Evolutionary conservation across 2,113 vertebrate species (phyloP).

Genomic region (Hippoglossus stenolepis): DNA sequence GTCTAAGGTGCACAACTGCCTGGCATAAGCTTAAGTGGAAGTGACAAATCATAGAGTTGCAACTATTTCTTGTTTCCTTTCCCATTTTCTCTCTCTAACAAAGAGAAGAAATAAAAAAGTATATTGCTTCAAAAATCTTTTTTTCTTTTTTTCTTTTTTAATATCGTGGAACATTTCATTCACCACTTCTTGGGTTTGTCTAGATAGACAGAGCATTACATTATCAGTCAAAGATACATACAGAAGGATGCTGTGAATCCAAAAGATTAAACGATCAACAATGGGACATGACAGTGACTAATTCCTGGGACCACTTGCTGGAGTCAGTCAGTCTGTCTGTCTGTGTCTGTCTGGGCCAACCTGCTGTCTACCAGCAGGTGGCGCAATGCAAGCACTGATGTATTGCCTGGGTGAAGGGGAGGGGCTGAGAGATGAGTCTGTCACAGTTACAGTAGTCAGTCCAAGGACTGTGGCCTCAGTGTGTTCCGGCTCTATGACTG

Average conservation of each 20-base stretch:
- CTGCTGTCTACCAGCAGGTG: conserved; percentile 73
- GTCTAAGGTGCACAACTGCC: conserved; percentile 76
- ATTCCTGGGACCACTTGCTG: conserved; percentile 67
- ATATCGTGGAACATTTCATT: conserved; percentile 78
- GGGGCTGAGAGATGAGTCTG: conserved; percentile 75
- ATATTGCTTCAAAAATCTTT: conserved; percentile 81
- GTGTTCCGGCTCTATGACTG: conserved; percentile 63
- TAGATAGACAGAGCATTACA: conserved; percentile 76
- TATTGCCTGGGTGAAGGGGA: conserved; percentile 74
- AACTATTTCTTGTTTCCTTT: conserved; percentile 63
- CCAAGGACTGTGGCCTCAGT: conserved; percentile 58
- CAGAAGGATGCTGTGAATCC: conserved; percentile 78
- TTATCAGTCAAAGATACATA: conserved; percentile 78
- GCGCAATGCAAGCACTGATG: conserved; percentile 75
- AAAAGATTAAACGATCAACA: conserved; percentile 76
- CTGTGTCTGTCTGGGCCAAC: conserved; percentile 43
- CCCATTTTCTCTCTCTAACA: conserved; percentile 62
- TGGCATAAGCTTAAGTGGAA: conserved; percentile 59
- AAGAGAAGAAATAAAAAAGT: conserved; percentile 81
- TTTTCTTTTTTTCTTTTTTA: conserved; percentile 47
- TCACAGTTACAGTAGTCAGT: conserved; percentile 75
- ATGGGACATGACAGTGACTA: conserved; percentile 73
- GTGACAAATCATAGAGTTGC: conserved; percentile 70
- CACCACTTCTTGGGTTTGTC: conserved; percentile 71
- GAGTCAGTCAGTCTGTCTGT: conserved; percentile 48